Evolutionary conservation across 2,113 vertebrate genomes (phyloP).

Genomic region (Gnathonemus longibarbis): DNA sequence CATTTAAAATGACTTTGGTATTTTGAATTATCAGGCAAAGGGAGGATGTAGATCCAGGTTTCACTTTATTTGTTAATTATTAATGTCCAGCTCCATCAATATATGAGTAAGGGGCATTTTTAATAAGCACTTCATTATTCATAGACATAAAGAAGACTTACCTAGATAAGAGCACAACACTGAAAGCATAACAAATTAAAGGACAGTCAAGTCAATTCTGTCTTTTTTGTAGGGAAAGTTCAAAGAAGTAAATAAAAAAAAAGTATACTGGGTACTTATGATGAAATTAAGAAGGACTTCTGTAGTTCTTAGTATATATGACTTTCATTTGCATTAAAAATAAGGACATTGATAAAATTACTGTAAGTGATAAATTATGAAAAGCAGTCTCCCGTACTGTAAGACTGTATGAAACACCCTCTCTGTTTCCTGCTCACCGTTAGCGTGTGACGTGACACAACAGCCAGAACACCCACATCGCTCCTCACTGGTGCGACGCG

Average conservation of each 20-base stretch:
- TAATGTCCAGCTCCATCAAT: constrained; percentile 61
- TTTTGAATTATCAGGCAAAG: constrained; percentile 54
- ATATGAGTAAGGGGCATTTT: constrained; percentile 54
- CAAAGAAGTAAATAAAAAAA: not conserved
- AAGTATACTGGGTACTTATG: not conserved
- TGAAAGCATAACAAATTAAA: constrained; percentile 30
- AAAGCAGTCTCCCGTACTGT: not conserved
- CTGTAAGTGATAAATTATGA: not conserved
- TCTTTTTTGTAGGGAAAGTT: not conserved
- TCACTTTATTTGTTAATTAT: constrained; percentile 65
- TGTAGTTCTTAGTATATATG: not conserved
- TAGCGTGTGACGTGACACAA: not conserved
- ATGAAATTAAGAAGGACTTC: not conserved
- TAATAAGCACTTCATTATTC: constrained; percentile 67
- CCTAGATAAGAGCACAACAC: constrained; percentile 41
- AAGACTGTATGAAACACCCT: not conserved
- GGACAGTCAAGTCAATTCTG: constrained; percentile 20
- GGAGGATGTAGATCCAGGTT: constrained; percentile 59
- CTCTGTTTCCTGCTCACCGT: not conserved
- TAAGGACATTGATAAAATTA: not conserved
- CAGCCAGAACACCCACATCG: not conserved
- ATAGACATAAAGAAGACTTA: constrained; percentile 64
- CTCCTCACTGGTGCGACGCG: not conserved
- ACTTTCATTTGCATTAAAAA: not conserved
- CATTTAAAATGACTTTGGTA: constrained; percentile 49